Evolutionary conservation across 2,888 invertebrate genomes (phyloP), one percentile per base, ranked within the genome.

Genomic region (Danaus chrysippus): DNA sequence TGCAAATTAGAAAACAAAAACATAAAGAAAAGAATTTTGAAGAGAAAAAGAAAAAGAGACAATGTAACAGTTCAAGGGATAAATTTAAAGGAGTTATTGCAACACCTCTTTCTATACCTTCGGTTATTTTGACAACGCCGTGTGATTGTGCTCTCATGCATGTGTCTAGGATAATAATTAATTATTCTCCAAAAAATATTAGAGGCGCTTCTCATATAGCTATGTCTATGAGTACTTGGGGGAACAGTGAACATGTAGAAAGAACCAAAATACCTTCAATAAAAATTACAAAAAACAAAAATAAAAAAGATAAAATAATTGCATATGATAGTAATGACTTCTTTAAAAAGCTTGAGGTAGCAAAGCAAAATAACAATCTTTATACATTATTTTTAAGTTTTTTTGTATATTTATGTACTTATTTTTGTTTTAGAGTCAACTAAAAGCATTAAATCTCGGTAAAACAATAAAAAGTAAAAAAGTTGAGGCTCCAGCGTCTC

Each of bases 331-430:
- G 77, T 63, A 85, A 86, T 46, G 84, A 79, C 54, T 91, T 91
- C 71, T 90, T 91, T 76, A 81, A 74, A 67, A 87, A 81, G 58
- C 79, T 91, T 60, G 91, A 91, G 91, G 91, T 91, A 78, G 54
- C 6, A 6, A 34, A 34, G 1, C 6, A 34, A 34, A 34, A 23
- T 23, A 23, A 23, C 23, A 23, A 34, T 34, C 23, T n/a, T 34
- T 44, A 9, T 19, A 23, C 10, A 56, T 23, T 19, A 13, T n/a
- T 41, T 44, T 55, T 42, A 13, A 41, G 13, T 23, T 41, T 12
- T 11, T 13, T 41, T n/a, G 6, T 10, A 44, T 19, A 34, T 11
- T 6, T 54, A 23, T 42, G 8, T 34, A 34, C 8, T 34, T 34
- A 34, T 34, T 34, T 34, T 5, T 34, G 23, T 81, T 82, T 11